Evolutionary conservation across 2,797 vertebrate species (phyloP), one percentile per base, ranked within the genome.

Genomic region (Enteromius fasciolatus): DNA sequence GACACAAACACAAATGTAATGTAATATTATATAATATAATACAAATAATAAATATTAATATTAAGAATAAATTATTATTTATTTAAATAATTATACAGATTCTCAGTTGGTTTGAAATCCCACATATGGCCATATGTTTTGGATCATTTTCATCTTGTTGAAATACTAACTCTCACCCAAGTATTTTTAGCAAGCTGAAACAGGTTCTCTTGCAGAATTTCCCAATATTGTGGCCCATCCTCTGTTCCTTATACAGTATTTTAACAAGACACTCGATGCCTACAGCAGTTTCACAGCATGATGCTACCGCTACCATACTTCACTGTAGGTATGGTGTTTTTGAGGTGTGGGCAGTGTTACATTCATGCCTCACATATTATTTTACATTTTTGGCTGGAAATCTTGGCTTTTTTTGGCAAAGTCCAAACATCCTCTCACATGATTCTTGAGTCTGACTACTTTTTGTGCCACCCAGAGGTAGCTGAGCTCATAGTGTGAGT

Each of bases 231-330:
- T 57, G 48, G 50, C 11, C 36, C 66, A 70, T 70, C 67, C 52
- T 44, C 52, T 80, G 6, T 33, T 72, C 25, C 17, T 80, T 46
- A 63, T 57, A n/a, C n/a, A n/a, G n/a, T n/a, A 57, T 76, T 80
- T 54, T 44, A 54, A 75, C 46, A 66, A 72, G 31, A 63, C n/a
- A 11, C 57, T 44, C 39, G 73, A 46, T 63, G 57, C 59, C 75
- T 28, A 20, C 39, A 77, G 59, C 39, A 77, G 75, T 77, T 44
- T 44, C n/a, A 61, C 54, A 76, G 74, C 74, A 61, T 76, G 74
- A 76, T 76, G 54, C 74, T 15, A 54, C 3, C 12, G 7, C 72
- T 41, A 41, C n/a, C 36, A 44, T 76, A 41, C 36, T 76, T 61
- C 8, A 59, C 73, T 23, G n/a, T 59, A 59, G 33, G 52, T 76